Evolutionary conservation across 2,797 vertebrate genomes (phyloP), one percentile per base, ranked within the genome.

Genomic region (Paedocypris micromegethes): DNA sequence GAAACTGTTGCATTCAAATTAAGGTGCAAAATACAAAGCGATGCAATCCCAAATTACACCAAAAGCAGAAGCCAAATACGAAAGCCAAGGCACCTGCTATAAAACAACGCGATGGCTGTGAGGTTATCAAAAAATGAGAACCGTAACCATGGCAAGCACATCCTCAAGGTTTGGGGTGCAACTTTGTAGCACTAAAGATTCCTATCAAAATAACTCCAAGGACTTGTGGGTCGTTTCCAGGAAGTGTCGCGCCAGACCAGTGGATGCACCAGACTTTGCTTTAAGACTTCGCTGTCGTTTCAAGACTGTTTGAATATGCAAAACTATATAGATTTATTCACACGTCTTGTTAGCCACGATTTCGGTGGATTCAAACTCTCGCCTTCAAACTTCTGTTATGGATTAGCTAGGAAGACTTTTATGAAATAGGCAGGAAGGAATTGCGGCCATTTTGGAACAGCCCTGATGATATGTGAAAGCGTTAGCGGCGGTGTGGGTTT

Each of bases 261-360:
- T 23, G 23, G 23, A 5, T 8, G 46, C 8, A 47, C 46, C 9
- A 2, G 23, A 8, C 8, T 6, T 4, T 50, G 9, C n/a, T 50
- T 64, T 43, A 7, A 3, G 4, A 6, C 9, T n/a, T 23, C 38
- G 54, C 41, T 5, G 46, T 62, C 54, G 77, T 42, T 57, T 66
- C 59, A 9, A n/a, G 70, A 65, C 74, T 70, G 46, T 71, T 71
- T 68, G 72, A 83, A 76, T 82, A 84, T 83, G 77, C 72, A 82
- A 79, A 52, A 77, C 77, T 80, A 76, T 75, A 64, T 58, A 68
- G 73, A 66, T 23, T 23, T 23, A 23, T 23, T 23, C 23, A 23
- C 23, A 23, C 23, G 23, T 23, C 23, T 23, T 23, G 23, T 23
- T 23, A 23, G 23, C 23, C 23, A 23, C 23, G 23, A 23, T 23